Conservation (phyloP, 2,113 vertebrate genomes). For the Rhinichthys klamathensis region DNA sequence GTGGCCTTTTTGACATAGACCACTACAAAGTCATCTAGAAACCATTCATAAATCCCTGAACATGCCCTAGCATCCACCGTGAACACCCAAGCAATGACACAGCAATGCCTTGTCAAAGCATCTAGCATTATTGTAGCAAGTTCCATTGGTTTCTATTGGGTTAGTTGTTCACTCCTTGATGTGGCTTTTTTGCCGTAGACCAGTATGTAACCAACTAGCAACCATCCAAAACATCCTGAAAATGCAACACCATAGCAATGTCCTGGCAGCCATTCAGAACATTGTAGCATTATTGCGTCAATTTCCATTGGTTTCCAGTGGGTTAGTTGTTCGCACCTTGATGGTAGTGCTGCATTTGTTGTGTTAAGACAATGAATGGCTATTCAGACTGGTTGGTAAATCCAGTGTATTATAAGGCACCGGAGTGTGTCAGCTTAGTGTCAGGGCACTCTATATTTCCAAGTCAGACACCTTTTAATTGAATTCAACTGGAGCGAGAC, state of each 20-base stretch:
- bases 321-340: constrained; percentile 1
- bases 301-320: background rate
- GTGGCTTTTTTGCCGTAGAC: background rate
- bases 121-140: background rate
- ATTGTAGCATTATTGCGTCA: background rate
- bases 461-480: constrained; percentile 59
- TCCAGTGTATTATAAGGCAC: constrained; percentile 34
- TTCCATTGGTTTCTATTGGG: background rate
- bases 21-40: background rate
- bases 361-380: constrained; percentile 5
- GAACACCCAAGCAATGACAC: background rate
- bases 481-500: constrained; percentile 62
- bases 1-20: background rate
- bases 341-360: background rate
- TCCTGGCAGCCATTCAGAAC: background rate
- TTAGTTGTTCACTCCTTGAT: background rate
- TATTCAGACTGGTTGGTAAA: constrained; percentile 29
- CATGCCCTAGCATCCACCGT: background rate
- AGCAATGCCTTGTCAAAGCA: background rate
- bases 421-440: constrained; percentile 35
- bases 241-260: background rate
- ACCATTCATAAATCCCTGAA: background rate
- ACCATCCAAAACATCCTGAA: background rate
- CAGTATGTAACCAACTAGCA: too few species aligned
- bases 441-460: constrained; percentile 42